Evolutionary conservation across 35 echinoderm and acorn worm genomes (phyloP).

Genomic region (Amphiura filiformis): DNA sequence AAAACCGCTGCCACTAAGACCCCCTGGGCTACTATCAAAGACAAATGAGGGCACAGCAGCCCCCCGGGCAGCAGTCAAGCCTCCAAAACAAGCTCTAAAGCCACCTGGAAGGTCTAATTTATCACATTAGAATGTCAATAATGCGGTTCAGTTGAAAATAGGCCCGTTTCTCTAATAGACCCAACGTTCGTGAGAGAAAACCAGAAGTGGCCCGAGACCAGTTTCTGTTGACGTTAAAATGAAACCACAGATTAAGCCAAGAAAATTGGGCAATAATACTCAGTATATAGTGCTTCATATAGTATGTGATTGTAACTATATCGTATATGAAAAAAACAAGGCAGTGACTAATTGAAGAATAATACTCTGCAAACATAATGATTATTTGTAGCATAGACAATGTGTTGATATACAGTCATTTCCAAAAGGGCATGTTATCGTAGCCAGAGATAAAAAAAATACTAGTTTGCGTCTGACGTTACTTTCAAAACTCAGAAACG

Average conservation of each 20-base stretch:
- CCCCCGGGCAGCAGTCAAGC: not conserved
- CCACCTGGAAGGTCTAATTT: not conserved
- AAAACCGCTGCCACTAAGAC: too few relatives aligned
- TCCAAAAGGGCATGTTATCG: too few relatives aligned
- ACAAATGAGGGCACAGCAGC: not conserved
- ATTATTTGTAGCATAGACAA: too few relatives aligned
- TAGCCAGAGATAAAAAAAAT: too few relatives aligned
- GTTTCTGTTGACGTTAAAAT: conserved; percentile 6
- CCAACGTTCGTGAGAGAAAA: not conserved
- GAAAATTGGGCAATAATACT: not conserved
- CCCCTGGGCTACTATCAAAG: too few relatives aligned
- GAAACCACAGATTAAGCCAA: not conserved
- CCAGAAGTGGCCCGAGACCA: not conserved
- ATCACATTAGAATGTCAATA: conserved; percentile 18
- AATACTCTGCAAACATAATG: not conserved
- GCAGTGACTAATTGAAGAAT: not conserved
- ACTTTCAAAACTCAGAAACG: too few relatives aligned
- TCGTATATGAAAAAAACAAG: not conserved
- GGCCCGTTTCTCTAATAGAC: not conserved
- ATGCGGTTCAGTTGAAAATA: not conserved
- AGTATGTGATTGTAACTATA: not conserved
- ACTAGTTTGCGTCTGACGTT: too few relatives aligned
- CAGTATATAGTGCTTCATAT: conserved; percentile 15
- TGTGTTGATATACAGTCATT: too few relatives aligned
- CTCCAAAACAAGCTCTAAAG: not conserved